Conservation (phyloP, 2,888 invertebrate genomes). For the Orthosia gracilis region DNA sequence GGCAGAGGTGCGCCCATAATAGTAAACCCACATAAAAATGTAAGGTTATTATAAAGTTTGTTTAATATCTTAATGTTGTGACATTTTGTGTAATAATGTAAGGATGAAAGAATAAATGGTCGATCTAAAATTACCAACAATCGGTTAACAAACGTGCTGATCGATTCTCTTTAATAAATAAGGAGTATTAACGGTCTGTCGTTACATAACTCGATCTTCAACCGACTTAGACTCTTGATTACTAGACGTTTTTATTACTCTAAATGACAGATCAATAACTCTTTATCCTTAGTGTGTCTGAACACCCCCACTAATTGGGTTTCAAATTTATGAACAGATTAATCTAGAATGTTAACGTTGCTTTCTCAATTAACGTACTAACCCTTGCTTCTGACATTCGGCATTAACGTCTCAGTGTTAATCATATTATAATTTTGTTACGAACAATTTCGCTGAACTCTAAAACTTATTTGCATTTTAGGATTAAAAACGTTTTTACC, state of each 20-base stretch:
- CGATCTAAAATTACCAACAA: not conserved
- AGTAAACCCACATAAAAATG: no score
- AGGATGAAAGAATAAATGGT: not conserved
- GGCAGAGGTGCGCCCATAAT: no score
- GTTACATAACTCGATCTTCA: not conserved
- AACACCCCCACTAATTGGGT: slow-evolving; percentile 43
- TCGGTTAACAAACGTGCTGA: not conserved
- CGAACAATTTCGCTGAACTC: slow-evolving; percentile 16
- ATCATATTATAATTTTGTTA: slow-evolving; percentile 35
- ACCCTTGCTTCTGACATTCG: slow-evolving; percentile 33
- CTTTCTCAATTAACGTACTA: slow-evolving; percentile 36
- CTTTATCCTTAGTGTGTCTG: slow-evolving; percentile 28
- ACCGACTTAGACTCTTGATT: slow-evolving; percentile 9
- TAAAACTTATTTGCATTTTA: slow-evolving; percentile 30
- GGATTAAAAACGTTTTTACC: slow-evolving; percentile 1
- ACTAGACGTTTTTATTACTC: slow-evolving; percentile 35
- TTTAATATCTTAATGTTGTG: not conserved
- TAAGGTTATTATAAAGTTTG: not conserved
- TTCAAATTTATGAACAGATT: slow-evolving; percentile 39
- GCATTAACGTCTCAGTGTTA: slow-evolving; percentile 35
- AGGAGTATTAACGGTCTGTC: not conserved
- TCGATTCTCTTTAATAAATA: not conserved
- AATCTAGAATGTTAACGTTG: slow-evolving; percentile 44
- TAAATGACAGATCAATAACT: slow-evolving; percentile 28
- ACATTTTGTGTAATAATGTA: not conserved